Base-by-base conservation (phyloP, 2,888 invertebrate species). In the Lasioglossum vierecki region DNA sequence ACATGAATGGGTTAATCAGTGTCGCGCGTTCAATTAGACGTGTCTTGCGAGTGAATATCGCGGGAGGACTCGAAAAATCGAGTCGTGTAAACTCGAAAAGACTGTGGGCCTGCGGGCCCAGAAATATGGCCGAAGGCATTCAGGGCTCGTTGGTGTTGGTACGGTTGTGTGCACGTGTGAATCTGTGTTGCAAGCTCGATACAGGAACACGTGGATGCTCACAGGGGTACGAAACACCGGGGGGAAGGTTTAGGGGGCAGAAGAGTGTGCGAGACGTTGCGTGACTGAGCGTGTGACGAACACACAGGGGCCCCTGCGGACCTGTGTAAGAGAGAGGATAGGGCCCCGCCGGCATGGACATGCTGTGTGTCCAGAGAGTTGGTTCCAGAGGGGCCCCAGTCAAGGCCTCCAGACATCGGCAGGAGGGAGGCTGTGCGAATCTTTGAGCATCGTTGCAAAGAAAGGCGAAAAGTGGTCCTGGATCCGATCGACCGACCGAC, bases 371-470 rank as follows among this genome's bases (percentile, higher is more conserved):
- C n/a, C 60, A 60, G n/a, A 79, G 84, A 81, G 87, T 83, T 76
- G 85, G 88, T 87, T 83, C 82, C 89, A 84, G 76, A 84, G 88
- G 88, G 89, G 81, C 85, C 35, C 87, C 92, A 91, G 91, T 91
- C 93, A 92, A 93, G 93, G 93, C 91, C 93, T 91, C 92, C 92
- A 93, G 93, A 93, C 93, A 90, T 91, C 83, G 86, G 78, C 88
- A 83, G n/a, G 84, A 11, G 90, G 68, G 89, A 91, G 84, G 74
- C 80, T 79, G 76, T 80, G 85, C 84, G 89, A 90, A 90, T 90
- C 90, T 90, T 88, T 72, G 79, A 84, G 80, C 87, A 82, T 86
- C 87, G 79, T 86, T 84, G 80, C 84, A 11, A 82, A 79, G 89
- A 87, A 88, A 82, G 84, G 83, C 74, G 87, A 84, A 82, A 88